Evolutionary conservation across 2,888 invertebrate genomes (phyloP).

Genomic region (Coleophora deauratella): DNA sequence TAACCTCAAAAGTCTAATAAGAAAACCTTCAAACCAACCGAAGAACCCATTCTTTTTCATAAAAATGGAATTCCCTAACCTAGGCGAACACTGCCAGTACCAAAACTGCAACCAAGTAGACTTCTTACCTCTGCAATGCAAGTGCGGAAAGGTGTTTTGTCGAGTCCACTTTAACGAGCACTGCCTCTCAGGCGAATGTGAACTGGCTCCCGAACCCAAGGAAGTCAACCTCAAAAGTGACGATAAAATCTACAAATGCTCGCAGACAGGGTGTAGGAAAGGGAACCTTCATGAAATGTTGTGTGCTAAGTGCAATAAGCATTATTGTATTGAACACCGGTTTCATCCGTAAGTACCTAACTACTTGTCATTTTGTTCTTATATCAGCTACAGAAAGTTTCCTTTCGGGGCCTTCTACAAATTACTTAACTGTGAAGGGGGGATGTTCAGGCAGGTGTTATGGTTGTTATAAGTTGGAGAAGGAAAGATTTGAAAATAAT

Average conservation of each 20-base stretch:
- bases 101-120: slow-evolving; percentile 78
- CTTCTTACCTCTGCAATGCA: slow-evolving; percentile 81
- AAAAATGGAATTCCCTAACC: slow-evolving; percentile 81
- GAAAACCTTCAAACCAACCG: neutral
- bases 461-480: too few species aligned
- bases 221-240: slow-evolving; percentile 51
- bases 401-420: too few species aligned
- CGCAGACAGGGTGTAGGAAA: slow-evolving; percentile 71
- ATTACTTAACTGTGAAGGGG: too few species aligned
- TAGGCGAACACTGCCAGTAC: slow-evolving; percentile 79
- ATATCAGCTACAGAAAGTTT: too few species aligned
- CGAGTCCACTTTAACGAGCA: slow-evolving; percentile 77
- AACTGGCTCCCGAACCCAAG: slow-evolving; percentile 49
- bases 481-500: too few species aligned
- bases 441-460: too few species aligned
- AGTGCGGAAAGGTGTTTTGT: slow-evolving; percentile 78
- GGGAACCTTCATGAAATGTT: slow-evolving; percentile 77
- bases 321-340: slow-evolving; percentile 82
- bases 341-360: slow-evolving; percentile 62
- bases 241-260: slow-evolving; percentile 69
- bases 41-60: neutral
- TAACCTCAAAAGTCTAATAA: too few species aligned
- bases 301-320: slow-evolving; percentile 78
- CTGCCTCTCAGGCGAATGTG: slow-evolving; percentile 68
- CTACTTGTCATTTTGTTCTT: too few species aligned